Conservation (phyloP, 2,113 vertebrate species). For the Gasterosteus aculeatus region DNA sequence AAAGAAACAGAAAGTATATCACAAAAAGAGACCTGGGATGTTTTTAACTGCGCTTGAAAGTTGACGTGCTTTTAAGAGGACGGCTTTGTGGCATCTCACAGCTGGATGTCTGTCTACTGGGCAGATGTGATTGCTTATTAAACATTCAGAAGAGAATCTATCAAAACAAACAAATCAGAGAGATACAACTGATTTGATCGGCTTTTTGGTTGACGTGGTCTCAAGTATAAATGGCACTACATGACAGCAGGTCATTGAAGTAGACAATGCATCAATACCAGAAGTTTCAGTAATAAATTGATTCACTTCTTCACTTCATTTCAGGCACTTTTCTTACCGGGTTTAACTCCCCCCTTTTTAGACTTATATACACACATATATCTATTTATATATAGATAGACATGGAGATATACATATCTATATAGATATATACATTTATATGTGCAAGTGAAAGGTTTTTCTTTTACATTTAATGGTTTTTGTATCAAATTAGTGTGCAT, state of each 20-base stretch:
- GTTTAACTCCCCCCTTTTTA: too few relatives aligned
- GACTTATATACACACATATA: not conserved
- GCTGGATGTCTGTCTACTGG: not conserved
- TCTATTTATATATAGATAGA: too few relatives aligned
- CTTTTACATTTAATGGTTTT: not conserved
- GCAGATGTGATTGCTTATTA: not conserved
- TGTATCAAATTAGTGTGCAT: not conserved
- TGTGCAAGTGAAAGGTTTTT: not conserved
- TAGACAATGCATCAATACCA: not conserved
- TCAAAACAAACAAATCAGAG: not conserved
- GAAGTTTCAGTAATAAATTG: too few relatives aligned
- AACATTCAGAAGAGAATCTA: slow-evolving; percentile 27
- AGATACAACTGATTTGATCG: not conserved
- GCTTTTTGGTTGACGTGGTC: not conserved
- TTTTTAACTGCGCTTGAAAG: not conserved
- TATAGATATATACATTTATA: too few relatives aligned
- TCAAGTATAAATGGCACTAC: not conserved
- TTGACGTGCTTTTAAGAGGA: not conserved
- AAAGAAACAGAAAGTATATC: not conserved
- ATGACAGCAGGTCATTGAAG: not conserved
- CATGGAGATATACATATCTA: not conserved
- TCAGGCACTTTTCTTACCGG: too few relatives aligned
- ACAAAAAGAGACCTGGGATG: not conserved
- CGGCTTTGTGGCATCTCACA: not conserved
- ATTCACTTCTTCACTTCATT: not conserved